Base-by-base conservation (phyloP, 1,140 invertebrate genomes). In the Eriosoma lanigerum region DNA sequence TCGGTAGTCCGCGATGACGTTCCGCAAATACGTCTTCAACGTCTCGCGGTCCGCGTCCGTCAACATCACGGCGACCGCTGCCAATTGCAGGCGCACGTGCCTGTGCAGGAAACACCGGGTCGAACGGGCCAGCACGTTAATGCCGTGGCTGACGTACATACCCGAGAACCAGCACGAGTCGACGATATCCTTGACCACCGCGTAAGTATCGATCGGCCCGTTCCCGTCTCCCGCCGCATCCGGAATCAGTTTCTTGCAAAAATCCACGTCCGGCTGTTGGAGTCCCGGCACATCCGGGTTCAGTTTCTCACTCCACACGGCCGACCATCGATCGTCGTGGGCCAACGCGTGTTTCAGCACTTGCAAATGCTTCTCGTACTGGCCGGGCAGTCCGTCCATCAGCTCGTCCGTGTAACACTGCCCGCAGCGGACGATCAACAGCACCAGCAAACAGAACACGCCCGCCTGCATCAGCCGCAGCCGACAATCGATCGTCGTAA, bases 31-130 rank as follows among this genome's bases (percentile, higher is more conserved):
- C 1, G 0, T 8, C 9, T 10, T 4, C 4, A 44, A 12, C 52
- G 10, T 15, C 8, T 21, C 9, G 9, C 3, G 4, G 0, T 9
- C 3, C 26, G 26, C 29, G 5, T 60, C 24, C 3, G 12, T 4
- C 2, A n/a, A 0, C 32, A n/a, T 21, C 1, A 0, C 0, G 0
- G 0, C 0, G 3, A 66, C 10, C 3, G n/a, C 19, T 0, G 19
- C 9, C 19, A 66, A 3, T 1, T 66, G 64, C 0, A 24, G 1
- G 0, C 0, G 38, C 1, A n/a, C 4, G n/a, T 66, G n/a, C 1
- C n/a, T 24, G 32, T 15, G 3, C 10, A 44, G 38, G 10, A 66
- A 1, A 3, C 64, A 66, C n/a, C 13, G 3, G 12, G 13, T 9
- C n/a, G 64, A 44, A 3, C 3, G 0, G 0, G 19, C 12, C 1